Conservation (phyloP, 1,140 invertebrate genomes). For the Macrobrachium nipponense region DNA sequence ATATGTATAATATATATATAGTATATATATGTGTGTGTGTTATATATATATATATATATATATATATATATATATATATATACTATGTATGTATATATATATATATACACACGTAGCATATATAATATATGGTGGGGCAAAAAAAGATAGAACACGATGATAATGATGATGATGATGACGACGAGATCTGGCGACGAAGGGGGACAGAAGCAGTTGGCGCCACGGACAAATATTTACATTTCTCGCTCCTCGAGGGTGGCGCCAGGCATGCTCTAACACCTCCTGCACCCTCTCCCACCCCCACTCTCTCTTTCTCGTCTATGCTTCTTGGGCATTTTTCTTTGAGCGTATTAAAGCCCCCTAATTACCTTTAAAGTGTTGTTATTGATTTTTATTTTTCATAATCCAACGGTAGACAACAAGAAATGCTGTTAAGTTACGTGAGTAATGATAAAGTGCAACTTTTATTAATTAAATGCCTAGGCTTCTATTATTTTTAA, state of each 20-base stretch:
- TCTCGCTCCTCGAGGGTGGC: constrained; percentile 43
- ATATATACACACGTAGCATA: not conserved
- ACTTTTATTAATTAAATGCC: too few relatives aligned
- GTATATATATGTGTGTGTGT: too few relatives aligned
- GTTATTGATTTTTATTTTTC: too few relatives aligned
- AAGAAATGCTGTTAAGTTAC: too few relatives aligned
- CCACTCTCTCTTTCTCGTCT: not conserved
- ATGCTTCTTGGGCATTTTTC: not conserved
- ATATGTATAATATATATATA: too few relatives aligned
- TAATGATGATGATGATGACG: not conserved
- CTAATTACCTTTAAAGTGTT: too few relatives aligned
- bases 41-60: too few relatives aligned
- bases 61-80: too few relatives aligned
- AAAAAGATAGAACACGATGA: not conserved
- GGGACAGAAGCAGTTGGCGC: constrained; percentile 52
- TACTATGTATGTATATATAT: too few relatives aligned
- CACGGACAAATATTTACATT: constrained; percentile 58
- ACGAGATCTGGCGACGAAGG: constrained; percentile 16
- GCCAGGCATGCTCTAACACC: constrained; percentile 40
- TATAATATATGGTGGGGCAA: not conserved
- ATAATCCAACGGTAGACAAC: too few relatives aligned
- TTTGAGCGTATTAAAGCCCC: not conserved
- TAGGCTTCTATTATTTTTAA: too few relatives aligned
- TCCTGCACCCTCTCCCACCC: not conserved
- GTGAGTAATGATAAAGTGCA: too few relatives aligned